Conservation (phyloP, 2,888 invertebrate species). For the Boloria selene region DNA sequence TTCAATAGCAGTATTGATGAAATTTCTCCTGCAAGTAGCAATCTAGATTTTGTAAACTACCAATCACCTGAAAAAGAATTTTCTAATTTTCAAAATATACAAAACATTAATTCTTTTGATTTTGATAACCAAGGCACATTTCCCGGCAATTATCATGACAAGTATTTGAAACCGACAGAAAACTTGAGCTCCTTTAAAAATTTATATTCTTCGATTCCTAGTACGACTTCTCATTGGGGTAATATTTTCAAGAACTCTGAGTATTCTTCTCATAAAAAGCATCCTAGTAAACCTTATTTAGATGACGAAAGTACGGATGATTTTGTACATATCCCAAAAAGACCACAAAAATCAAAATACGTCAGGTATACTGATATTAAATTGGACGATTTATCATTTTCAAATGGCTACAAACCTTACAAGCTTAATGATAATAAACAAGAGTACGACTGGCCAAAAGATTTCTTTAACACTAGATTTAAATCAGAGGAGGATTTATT, state of each 20-base stretch:
- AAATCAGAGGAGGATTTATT: constrained; percentile 75
- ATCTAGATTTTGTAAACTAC: constrained; percentile 59
- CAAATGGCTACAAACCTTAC: constrained; percentile 53
- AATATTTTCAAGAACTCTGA: constrained; percentile 61
- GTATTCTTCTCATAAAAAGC: constrained; percentile 54
- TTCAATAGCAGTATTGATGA: constrained; percentile 58
- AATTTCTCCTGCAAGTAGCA: constrained; percentile 65
- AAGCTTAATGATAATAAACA: constrained; percentile 51
- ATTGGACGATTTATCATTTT: constrained; percentile 54
- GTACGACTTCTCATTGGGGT: constrained; percentile 65
- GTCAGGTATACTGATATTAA: constrained; percentile 56
- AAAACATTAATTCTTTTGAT: constrained; percentile 54
- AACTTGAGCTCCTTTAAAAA: constrained; percentile 62
- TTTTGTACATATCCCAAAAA: constrained; percentile 69
- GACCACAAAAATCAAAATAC: constrained; percentile 51
- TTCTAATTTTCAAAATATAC: constrained; percentile 59
- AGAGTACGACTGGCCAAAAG: constrained; percentile 61
- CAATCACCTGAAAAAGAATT: constrained; percentile 59
- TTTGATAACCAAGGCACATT: constrained; percentile 52
- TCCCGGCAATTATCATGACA: constrained; percentile 50
- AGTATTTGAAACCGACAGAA: constrained; percentile 54
- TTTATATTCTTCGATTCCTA: constrained; percentile 54
- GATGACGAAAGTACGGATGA: constrained; percentile 56
- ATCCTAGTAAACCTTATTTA: constrained; percentile 54
- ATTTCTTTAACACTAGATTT: constrained; percentile 58